Conservation (phyloP, 2,888 invertebrate species). For the Sycophila texana region DNA sequence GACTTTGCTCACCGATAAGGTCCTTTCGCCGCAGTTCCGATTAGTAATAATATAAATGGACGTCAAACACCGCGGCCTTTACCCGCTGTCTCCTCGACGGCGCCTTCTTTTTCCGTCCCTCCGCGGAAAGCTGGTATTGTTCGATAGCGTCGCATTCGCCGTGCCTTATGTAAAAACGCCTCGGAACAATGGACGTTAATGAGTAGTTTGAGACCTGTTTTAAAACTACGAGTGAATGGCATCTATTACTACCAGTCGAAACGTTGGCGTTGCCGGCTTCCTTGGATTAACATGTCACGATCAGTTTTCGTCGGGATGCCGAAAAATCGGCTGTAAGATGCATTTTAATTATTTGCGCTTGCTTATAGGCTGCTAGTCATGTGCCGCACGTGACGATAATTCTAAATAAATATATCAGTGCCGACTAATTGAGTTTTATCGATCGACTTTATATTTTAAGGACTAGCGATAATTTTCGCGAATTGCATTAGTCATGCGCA, state of each 20-base stretch:
- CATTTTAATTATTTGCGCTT: no score
- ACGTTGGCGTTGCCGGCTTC: no score
- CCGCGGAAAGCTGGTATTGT: not conserved
- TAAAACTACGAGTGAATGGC: no score
- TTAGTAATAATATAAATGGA: constrained; percentile 30
- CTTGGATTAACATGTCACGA: no score
- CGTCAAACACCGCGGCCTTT: constrained; percentile 18
- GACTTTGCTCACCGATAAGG: constrained; percentile 1
- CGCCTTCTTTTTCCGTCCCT: not conserved
- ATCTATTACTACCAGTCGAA: no score
- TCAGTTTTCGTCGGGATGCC: no score
- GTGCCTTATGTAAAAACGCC: no score
- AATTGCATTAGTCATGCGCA: constrained; percentile 13
- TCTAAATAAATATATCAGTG: not conserved
- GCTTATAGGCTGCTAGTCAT: no score
- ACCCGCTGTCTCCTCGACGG: not conserved
- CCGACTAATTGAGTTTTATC: constrained; percentile 8
- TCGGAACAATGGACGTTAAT: no score
- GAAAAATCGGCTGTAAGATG: no score
- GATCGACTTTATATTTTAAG: not conserved
- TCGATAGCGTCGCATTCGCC: no score
- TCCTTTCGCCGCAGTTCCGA: not conserved
- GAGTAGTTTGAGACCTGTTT: no score
- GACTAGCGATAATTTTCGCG: constrained; percentile 23
- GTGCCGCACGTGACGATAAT: not conserved